A percentile compares a stretch with the other conserved stretches of the same genome.
Evolutionary conservation across 2,113 vertebrate species (phyloP).

Genomic region (Scatophagus argus): DNA sequence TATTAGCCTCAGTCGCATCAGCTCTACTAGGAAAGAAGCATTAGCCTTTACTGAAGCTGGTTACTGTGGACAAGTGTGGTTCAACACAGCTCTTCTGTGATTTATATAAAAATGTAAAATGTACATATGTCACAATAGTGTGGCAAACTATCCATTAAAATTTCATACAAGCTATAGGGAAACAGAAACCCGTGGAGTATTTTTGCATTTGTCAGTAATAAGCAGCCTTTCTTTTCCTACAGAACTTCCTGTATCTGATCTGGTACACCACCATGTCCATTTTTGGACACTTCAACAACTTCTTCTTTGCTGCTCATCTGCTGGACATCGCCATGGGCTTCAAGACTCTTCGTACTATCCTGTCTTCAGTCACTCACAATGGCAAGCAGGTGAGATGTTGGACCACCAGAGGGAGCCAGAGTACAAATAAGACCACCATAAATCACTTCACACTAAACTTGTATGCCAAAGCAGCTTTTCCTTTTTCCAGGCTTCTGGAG

Average conservation of each 20-base stretch:
- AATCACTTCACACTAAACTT: not conserved
- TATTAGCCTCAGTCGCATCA: not conserved
- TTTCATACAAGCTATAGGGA: not conserved
- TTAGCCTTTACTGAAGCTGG: not conserved
- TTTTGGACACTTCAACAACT: slow-evolving; percentile 98
- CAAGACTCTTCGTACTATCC: slow-evolving; percentile 95
- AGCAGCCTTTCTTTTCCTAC: slow-evolving; percentile 14
- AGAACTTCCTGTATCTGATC: slow-evolving; percentile 96
- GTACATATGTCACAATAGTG: not conserved
- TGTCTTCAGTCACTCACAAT: slow-evolving; percentile 98
- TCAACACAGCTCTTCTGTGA: not conserved
- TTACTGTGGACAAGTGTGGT: not conserved
- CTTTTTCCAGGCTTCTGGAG: not conserved
- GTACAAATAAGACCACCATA: not conserved
- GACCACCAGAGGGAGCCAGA: slow-evolving; percentile 68
- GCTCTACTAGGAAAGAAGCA: not conserved
- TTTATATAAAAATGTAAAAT: not conserved
- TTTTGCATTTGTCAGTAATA: not conserved
- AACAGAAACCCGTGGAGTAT: not conserved
- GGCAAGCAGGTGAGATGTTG: slow-evolving; percentile 92
- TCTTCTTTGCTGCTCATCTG: slow-evolving; percentile 98
- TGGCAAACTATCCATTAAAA: not conserved
- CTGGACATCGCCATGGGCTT: slow-evolving; percentile 98
- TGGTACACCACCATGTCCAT: slow-evolving; percentile 98
- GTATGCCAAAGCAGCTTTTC: not conserved